These are phyloP conservation scores for Paradoxurus hermaphroditus DNA, from an alignment of 2,113 vertebrate species.

Conservation along the genomic window DNA sequence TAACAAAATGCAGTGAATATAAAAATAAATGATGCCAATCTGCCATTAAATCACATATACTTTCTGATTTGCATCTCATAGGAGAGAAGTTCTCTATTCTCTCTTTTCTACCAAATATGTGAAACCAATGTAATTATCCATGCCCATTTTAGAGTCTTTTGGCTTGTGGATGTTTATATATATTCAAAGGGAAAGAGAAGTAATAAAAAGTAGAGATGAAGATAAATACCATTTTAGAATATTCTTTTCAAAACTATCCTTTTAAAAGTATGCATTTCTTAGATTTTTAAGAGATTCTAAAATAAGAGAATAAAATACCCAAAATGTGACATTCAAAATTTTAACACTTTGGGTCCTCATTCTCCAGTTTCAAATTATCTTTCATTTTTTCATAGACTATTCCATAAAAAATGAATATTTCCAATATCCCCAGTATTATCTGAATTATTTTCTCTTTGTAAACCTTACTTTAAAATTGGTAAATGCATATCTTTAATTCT, in stretches of 20 bases:
- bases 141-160: conserved; percentile 33
- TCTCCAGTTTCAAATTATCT: not conserved
- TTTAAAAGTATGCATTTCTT: conserved; percentile 16
- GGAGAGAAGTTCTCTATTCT: conserved; percentile 45
- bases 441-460: not conserved
- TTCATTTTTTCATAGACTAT: not conserved
- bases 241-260: not conserved
- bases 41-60: conserved; percentile 70
- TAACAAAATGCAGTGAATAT: conserved; percentile 80
- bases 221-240: not conserved
- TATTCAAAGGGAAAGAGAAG: not conserved
- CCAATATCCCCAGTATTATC: not conserved
- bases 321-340: not conserved
- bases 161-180: not conserved
- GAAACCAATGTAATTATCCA: conserved; percentile 9
- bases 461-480: not conserved
- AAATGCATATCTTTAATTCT: not conserved
- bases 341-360: not conserved
- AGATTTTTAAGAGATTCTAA: conserved; percentile 24
- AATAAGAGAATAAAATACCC: not conserved
- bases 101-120: conserved; percentile 59
- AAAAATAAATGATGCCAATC: conserved; percentile 77
- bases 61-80: conserved; percentile 68
- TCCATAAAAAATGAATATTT: not conserved
- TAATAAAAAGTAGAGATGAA: conserved; percentile 21